These are phyloP conservation scores for Phengaris alcon DNA, from an alignment of 2,888 invertebrate genomes.

Conservation along the genomic window DNA sequence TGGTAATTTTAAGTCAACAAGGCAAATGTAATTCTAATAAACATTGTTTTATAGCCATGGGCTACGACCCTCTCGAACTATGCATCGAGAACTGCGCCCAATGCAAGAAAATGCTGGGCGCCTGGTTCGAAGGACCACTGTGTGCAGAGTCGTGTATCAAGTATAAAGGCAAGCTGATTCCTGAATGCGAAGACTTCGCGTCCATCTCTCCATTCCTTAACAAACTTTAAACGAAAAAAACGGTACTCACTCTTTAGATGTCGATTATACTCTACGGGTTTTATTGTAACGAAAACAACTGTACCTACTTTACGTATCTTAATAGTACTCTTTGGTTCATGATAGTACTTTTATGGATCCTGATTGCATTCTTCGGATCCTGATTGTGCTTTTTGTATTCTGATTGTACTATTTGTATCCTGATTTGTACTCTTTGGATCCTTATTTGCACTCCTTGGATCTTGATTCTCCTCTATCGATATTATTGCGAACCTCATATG, in stretches of 20 bases:
- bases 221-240: slow-evolving; percentile 51
- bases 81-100: slow-evolving; percentile 93
- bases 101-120: slow-evolving; percentile 92
- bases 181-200: slow-evolving; percentile 90
- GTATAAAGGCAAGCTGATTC: slow-evolving; percentile 89
- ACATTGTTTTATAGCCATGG: slow-evolving; percentile 52
- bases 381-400: neutral
- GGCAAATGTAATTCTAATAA: neutral
- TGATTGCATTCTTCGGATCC: too few species aligned
- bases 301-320: too few species aligned
- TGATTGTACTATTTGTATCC: neutral
- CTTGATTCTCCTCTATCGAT: neutral
- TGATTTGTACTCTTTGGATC: neutral
- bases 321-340: too few species aligned
- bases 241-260: neutral
- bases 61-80: slow-evolving; percentile 81
- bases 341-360: too few species aligned
- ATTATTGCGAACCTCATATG: slow-evolving; percentile 24
- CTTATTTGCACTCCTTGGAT: neutral
- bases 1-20: neutral
- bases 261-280: too few species aligned
- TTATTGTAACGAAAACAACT: too few species aligned
- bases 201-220: slow-evolving; percentile 89
- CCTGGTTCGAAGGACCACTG: slow-evolving; percentile 90
- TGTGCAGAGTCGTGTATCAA: slow-evolving; percentile 92